A percentile compares a stretch with the other conserved stretches of the same genome.
These are phyloP conservation scores for Akabosia matsudoensis DNA, from an alignment of 1,140 invertebrate species.

Conservation along the genomic window DNA sequence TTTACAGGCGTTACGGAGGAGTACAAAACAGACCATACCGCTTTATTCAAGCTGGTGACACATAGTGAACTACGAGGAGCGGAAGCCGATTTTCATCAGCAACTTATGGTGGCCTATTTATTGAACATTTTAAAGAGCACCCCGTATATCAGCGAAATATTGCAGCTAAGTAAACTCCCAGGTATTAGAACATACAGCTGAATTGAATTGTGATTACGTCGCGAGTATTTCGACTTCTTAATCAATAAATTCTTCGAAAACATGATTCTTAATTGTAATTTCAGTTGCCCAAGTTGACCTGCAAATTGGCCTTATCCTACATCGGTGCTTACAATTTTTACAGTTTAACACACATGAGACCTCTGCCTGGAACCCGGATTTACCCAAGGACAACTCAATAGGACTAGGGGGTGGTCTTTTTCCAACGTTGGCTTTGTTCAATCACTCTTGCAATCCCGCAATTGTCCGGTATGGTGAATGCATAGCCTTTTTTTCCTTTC, in stretches of 20 bases:
- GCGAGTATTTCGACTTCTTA: no score
- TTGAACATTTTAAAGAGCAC: constrained; percentile 68
- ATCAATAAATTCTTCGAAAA: no score
- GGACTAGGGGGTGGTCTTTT: constrained; percentile 77
- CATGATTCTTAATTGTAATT: no score
- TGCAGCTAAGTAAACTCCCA: neutral
- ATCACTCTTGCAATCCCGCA: constrained; percentile 88
- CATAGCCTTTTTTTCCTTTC: neutral
- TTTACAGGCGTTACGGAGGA: constrained; percentile 44
- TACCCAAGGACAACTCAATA: constrained; percentile 31
- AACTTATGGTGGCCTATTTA: constrained; percentile 75
- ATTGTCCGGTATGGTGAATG: constrained; percentile 65
- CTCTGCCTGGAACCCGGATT: constrained; percentile 57
- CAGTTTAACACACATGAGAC: constrained; percentile 94
- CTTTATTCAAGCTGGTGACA: constrained; percentile 69
- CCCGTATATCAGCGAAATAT: constrained; percentile 60
- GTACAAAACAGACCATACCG: constrained; percentile 61
- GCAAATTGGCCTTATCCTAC: constrained; percentile 65
- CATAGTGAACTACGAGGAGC: constrained; percentile 68
- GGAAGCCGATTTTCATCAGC: constrained; percentile 75
- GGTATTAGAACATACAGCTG: neutral
- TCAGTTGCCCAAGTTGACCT: constrained; percentile 19
- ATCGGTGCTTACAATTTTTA: constrained; percentile 76
- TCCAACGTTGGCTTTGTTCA: constrained; percentile 80
- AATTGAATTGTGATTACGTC: neutral